Evolutionary conservation across 2,797 vertebrate species (phyloP).

Genomic region (Chelidonichthys spinosus): DNA sequence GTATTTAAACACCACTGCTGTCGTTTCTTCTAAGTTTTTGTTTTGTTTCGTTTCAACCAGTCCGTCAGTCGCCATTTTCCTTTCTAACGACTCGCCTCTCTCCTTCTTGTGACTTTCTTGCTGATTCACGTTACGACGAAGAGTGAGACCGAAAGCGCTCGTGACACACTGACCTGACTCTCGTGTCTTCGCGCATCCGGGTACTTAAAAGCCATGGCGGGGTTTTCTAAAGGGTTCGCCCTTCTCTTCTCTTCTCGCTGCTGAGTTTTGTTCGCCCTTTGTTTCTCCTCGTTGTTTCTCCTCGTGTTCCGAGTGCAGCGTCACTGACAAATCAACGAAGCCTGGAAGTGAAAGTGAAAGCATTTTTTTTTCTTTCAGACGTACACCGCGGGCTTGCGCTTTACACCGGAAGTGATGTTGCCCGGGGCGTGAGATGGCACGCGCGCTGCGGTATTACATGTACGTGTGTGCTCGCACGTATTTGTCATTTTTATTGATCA

Average conservation of each 20-base stretch:
- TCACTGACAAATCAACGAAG: conserved; percentile 10
- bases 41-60: conserved; percentile 32
- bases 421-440: not conserved
- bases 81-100: conserved; percentile 10
- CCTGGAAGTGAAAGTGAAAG: conserved; percentile 81
- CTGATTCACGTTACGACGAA: not conserved
- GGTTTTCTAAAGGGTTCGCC: not conserved
- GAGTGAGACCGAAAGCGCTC: not conserved
- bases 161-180: conserved; percentile 73
- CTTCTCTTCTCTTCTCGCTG: not conserved
- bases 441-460: not conserved
- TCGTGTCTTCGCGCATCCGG: conserved; percentile 77
- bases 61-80: not conserved
- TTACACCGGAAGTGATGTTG: conserved; percentile 55
- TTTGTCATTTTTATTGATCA: not conserved
- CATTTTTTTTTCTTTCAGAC: too few relatives aligned
- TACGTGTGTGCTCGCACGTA: fast-evolving
- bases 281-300: not conserved
- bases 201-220: conserved; percentile 78
- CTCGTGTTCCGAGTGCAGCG: not conserved
- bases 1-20: not conserved
- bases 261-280: not conserved
- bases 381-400: not conserved
- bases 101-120: not conserved
- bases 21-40: conserved; percentile 1